A percentile compares a stretch with the other conserved stretches of the same genome.
These are phyloP conservation scores for Pangasius mekongensis DNA, from an alignment of 2,797 vertebrate species.

Conservation along the genomic window DNA sequence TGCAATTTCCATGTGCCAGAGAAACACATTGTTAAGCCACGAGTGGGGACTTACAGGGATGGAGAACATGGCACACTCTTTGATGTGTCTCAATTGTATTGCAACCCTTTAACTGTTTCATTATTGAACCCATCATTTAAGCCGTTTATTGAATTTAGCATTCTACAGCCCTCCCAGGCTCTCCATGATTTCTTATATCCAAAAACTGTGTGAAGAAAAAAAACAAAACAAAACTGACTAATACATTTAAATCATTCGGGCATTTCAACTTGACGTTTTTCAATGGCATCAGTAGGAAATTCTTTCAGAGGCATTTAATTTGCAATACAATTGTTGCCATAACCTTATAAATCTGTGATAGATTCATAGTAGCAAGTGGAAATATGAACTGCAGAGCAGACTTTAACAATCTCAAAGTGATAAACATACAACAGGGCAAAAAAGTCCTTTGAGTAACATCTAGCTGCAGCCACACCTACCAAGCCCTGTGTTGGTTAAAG, in stretches of 20 bases:
- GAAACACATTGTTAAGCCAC: constrained; percentile 51
- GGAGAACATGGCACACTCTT: constrained; percentile 50
- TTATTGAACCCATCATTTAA: constrained; percentile 17
- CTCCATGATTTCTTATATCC: not conserved
- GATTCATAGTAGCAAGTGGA: constrained; percentile 48
- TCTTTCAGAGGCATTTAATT: constrained; percentile 27
- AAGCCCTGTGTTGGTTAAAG: not conserved
- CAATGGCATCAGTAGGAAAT: not conserved
- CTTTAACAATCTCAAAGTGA: constrained; percentile 42
- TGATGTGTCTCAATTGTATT: constrained; percentile 58
- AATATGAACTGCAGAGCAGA: constrained; percentile 38
- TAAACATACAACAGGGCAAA: constrained; percentile 14
- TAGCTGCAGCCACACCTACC: not conserved
- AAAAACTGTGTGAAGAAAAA: not conserved
- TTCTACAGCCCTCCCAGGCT: not conserved
- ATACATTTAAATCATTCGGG: not conserved
- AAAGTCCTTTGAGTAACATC: not conserved
- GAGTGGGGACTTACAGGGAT: constrained; percentile 55
- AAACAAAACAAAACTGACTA: not conserved
- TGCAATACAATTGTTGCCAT: constrained; percentile 60
- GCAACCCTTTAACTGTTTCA: constrained; percentile 49
- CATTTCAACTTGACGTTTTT: not conserved
- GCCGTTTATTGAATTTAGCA: not conserved
- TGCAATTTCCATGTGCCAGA: constrained; percentile 52
- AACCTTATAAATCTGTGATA: constrained; percentile 45